These are phyloP conservation scores for Pomacea maculata DNA, from an alignment of 1,140 invertebrate genomes.

Conservation along the genomic window DNA sequence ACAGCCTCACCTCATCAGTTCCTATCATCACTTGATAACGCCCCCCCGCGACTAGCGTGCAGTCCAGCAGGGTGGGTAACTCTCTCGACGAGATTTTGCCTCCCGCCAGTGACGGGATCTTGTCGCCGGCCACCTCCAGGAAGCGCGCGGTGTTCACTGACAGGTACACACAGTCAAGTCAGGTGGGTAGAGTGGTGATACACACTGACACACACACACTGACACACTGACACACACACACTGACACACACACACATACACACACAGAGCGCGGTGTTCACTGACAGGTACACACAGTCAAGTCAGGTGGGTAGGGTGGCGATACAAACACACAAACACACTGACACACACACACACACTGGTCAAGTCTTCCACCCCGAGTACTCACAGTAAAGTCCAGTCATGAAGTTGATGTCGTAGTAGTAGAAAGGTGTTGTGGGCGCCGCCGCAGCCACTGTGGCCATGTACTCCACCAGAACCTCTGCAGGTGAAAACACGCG, in stretches of 20 bases:
- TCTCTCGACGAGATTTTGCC: conserved; percentile 68
- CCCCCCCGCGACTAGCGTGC: conserved; percentile 36
- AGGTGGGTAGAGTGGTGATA: background rate
- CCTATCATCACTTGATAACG: conserved; percentile 49
- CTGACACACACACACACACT: conserved; percentile 1
- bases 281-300: background rate
- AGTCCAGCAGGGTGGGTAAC: conserved; percentile 42
- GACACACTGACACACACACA: background rate
- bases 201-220: background rate
- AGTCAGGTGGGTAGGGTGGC: background rate
- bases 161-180: conserved; percentile 2
- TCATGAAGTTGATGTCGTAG: conserved; percentile 81
- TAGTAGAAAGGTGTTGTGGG: conserved; percentile 83
- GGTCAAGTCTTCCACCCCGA: background rate
- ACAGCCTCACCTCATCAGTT: conserved; percentile 41
- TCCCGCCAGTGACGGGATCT: conserved; percentile 79
- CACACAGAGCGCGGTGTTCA: background rate
- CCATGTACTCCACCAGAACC: conserved; percentile 77
- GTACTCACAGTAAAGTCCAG: conserved; percentile 64
- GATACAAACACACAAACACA: conserved; percentile 2
- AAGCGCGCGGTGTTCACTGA: conserved; percentile 80
- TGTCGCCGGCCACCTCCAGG: conserved; percentile 70
- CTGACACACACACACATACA: conserved; percentile 1
- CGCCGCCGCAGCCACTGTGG: conserved; percentile 74
- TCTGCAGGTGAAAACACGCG: conserved; percentile 47